phyloP scores from a whole-genome alignment of 2,797 vertebrate species.

The Crypturellus tataupa region DNA sequence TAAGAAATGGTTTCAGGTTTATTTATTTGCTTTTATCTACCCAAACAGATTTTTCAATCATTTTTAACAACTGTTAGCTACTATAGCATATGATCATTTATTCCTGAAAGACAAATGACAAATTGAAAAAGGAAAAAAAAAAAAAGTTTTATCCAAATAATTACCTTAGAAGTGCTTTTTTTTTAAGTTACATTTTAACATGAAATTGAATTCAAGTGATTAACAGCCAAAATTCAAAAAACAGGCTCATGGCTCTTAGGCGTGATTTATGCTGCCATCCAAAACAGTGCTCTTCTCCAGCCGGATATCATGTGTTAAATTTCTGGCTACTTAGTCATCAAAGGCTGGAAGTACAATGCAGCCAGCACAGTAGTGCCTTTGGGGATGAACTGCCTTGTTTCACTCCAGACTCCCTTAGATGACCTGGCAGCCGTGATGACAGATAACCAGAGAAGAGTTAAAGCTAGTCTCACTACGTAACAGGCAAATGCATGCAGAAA shows the following conservation, averaged over 20 bases:
- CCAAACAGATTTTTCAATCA: background rate
- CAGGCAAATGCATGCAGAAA: background rate
- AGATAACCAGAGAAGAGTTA: background rate
- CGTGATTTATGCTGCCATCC: background rate
- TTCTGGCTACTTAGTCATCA: background rate
- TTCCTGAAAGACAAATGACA: background rate
- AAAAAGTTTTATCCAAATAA: background rate
- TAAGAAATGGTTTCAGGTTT: background rate
- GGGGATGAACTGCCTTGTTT: constrained; percentile 47
- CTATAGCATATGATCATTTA: background rate
- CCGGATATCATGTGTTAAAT: constrained; percentile 34
- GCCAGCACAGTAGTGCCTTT: constrained; percentile 34
- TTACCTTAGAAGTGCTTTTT: background rate
- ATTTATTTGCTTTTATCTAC: background rate
- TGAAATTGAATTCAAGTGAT: background rate
- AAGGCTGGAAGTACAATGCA: constrained; percentile 11
- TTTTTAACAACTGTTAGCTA: background rate
- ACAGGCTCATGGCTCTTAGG: background rate
- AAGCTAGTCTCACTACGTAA: background rate
- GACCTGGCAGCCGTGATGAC: constrained; percentile 24
- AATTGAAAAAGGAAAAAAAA: background rate
- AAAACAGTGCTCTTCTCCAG: background rate
- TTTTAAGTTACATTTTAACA: background rate
- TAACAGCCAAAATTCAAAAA: background rate
- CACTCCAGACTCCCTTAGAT: constrained; percentile 47